A percentile compares a stretch with the other conserved stretches of the same genome.
phyloP scores from a whole-genome alignment of 2,888 invertebrate species.

The Lomographa bimaculata region DNA sequence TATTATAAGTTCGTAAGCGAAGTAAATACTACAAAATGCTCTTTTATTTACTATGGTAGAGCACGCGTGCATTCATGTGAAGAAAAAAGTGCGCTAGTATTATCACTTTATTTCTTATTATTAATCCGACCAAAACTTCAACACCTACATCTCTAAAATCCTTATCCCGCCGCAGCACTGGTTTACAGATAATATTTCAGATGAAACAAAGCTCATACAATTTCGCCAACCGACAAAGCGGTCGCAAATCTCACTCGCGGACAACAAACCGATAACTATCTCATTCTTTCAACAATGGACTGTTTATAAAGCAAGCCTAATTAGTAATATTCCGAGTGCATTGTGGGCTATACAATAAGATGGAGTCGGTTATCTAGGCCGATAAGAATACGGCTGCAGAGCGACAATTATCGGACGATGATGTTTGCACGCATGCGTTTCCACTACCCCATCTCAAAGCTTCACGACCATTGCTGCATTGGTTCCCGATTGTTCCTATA shows the following conservation, averaged over 20 bases:
- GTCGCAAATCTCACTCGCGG: constrained; percentile 81
- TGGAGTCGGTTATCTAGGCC: constrained; percentile 78
- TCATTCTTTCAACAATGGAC: constrained; percentile 81
- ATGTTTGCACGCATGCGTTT: constrained; percentile 37
- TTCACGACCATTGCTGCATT: constrained; percentile 42
- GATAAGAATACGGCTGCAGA: constrained; percentile 67
- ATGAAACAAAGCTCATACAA: constrained; percentile 76
- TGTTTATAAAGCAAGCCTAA: constrained; percentile 80
- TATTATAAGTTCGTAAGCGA: too few relatives aligned
- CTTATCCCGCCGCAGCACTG: constrained; percentile 56
- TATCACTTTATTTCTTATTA: too few relatives aligned
- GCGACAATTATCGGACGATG: constrained; percentile 80
- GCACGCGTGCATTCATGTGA: too few relatives aligned
- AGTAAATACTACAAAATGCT: too few relatives aligned
- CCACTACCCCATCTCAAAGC: constrained; percentile 18
- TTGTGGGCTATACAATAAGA: constrained; percentile 79
- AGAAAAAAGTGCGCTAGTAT: too few relatives aligned
- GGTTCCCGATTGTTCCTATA: constrained; percentile 6
- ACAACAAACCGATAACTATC: constrained; percentile 79
- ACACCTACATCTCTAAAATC: constrained; percentile 29
- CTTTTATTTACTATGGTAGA: too few relatives aligned
- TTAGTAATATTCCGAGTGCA: constrained; percentile 82
- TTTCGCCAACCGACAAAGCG: constrained; percentile 75
- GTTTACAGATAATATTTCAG: constrained; percentile 63
- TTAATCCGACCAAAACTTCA: too few relatives aligned